Base-by-base conservation (phyloP, 2,113 vertebrate species). In the Caretta caretta region DNA sequence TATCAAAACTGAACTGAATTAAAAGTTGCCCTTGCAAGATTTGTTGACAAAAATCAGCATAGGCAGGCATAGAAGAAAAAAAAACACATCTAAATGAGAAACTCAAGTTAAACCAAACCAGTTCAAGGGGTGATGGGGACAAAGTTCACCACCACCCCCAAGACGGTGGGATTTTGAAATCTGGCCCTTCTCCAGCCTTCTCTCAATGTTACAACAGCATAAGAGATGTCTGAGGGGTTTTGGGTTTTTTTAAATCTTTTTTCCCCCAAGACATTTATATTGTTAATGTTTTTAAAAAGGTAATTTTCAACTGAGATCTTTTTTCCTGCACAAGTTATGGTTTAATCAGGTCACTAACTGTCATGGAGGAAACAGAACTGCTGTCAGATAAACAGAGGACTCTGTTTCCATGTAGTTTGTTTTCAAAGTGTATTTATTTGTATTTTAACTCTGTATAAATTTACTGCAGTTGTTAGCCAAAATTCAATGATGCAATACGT, bases 321-420 rank as follows among this genome's bases (percentile, higher is more conserved):
- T 96, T 96, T 86, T 72, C 92, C 93, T 91, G 89, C 84, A 95
- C 89, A 82, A 92, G 94, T 92, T 97, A 93, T 96, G 96, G 90
- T 96, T 97, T 91, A 79, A 95, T 86, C 89, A 87, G 95, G 95
- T 84, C 93, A 91, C 92, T 96, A 94, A 96, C 92, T 91, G 72
- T 31, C 78, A 86, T 62, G 88, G 57, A 13, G 88, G 88, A 95
- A 95, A 82, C 13, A 51, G 51, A 93, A 90, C 31, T 20, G 79
- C 94, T 80, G 94, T 91, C 90, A 96, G 75, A 96, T 78, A 85
- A 31, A 17, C 78, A 94, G 76, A 29, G 35, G 31, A 31, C 62
- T 19, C 19, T 82, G 86, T 89, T 87, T 86, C 76, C 54, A 76
- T 0, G 9, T 80, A 59, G 35, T 1, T 1, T 6, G 65, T 80